These are phyloP conservation scores for Norana najaformis DNA, from an alignment of 2,888 invertebrate species.

Conservation along the genomic window DNA sequence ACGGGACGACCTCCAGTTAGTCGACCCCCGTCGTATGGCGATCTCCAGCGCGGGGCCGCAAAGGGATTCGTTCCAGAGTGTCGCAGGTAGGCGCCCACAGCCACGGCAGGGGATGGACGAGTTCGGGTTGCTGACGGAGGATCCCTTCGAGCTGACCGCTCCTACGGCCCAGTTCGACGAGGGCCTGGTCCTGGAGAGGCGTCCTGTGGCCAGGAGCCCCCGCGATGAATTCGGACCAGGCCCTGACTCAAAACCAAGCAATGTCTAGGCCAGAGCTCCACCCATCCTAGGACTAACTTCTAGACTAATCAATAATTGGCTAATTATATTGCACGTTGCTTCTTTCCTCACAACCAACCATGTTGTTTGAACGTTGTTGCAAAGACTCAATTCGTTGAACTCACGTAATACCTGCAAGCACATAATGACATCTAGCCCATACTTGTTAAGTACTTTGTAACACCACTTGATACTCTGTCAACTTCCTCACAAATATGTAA, in stretches of 20 bases:
- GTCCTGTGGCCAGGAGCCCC: not conserved
- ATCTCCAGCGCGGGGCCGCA: not conserved
- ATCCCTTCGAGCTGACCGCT: constrained; percentile 6
- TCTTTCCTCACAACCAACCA: not conserved
- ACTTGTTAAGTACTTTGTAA: no score
- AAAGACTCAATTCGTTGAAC: not conserved
- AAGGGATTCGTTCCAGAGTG: constrained; percentile 14
- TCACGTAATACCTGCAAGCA: not conserved
- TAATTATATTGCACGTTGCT: constrained; percentile 5
- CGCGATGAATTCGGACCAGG: not conserved
- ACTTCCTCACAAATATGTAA: no score
- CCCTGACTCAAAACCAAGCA: not conserved
- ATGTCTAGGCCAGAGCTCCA: not conserved
- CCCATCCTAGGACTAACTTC: not conserved
- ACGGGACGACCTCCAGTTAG: not conserved
- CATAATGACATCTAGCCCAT: no score
- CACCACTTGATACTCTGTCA: no score
- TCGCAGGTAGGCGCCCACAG: not conserved
- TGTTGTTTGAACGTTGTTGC: not conserved
- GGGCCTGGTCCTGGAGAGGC: not conserved
- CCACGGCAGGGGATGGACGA: not conserved
- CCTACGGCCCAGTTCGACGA: not conserved
- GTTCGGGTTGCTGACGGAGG: constrained; percentile 15
- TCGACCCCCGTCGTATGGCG: not conserved
- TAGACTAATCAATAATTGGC: not conserved